These are phyloP conservation scores for Teleopsis dalmanni DNA, from an alignment of 1,140 invertebrate genomes.

Conservation along the genomic window DNA sequence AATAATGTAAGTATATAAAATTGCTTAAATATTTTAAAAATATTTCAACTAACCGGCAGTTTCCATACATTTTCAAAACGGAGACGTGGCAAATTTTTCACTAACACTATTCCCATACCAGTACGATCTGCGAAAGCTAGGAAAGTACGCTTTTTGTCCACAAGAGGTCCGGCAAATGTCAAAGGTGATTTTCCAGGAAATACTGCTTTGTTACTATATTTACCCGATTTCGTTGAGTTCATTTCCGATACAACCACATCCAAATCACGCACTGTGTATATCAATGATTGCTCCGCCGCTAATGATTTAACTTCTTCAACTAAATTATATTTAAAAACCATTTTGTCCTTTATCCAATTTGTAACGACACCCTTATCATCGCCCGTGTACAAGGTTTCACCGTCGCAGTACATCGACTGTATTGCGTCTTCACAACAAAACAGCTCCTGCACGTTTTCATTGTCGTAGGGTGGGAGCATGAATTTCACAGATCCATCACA, in stretches of 20 bases:
- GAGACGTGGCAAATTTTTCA: constrained; percentile 23
- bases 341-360: constrained; percentile 39
- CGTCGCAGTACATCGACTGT: constrained; percentile 34
- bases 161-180: constrained; percentile 24
- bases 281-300: constrained; percentile 28
- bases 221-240: constrained; percentile 30
- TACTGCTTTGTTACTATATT: constrained; percentile 36
- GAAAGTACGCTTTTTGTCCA: constrained; percentile 21
- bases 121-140: constrained; percentile 35
- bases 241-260: constrained; percentile 34
- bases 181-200: constrained; percentile 35
- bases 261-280: constrained; percentile 37
- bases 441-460: constrained; percentile 25
- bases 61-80: constrained; percentile 27
- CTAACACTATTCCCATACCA: constrained; percentile 34
- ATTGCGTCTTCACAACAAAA: constrained; percentile 37
- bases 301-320: constrained; percentile 41
- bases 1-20: not conserved
- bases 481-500: constrained; percentile 39
- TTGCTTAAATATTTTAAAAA: not conserved
- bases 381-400: constrained; percentile 32
- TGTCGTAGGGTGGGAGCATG: constrained; percentile 28
- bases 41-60: constrained; percentile 18
- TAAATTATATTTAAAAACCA: constrained; percentile 40
- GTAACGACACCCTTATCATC: constrained; percentile 42